These are phyloP conservation scores for Hemicrepidius hirtus DNA, from an alignment of 2,888 invertebrate genomes.

Conservation along the genomic window DNA sequence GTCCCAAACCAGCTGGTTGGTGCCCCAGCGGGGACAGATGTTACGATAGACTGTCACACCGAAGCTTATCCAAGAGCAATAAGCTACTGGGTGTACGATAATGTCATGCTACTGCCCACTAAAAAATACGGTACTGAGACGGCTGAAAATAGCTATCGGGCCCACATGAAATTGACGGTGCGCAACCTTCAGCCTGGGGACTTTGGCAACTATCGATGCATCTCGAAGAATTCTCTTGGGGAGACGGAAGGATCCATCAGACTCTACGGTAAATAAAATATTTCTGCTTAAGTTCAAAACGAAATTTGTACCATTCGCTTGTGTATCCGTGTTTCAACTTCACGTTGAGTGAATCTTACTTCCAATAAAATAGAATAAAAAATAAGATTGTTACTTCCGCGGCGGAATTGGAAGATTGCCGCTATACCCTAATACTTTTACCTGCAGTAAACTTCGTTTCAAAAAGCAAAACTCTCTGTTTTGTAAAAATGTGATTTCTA, in stretches of 20 bases:
- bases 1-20: constrained; percentile 95
- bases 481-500: constrained; percentile 3
- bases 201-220: constrained; percentile 94
- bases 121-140: constrained; percentile 91
- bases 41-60: constrained; percentile 93
- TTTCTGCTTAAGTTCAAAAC: constrained; percentile 53
- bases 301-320: constrained; percentile 54
- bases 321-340: constrained; percentile 50
- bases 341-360: constrained; percentile 48
- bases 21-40: constrained; percentile 92
- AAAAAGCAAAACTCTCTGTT: background rate
- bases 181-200: constrained; percentile 88
- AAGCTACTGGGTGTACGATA: constrained; percentile 94
- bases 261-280: constrained; percentile 84
- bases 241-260: constrained; percentile 95
- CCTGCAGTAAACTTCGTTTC: constrained; percentile 1
- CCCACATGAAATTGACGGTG: constrained; percentile 92
- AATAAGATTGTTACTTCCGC: constrained; percentile 44
- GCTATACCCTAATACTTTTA: constrained; percentile 23
- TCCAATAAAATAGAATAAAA: constrained; percentile 50
- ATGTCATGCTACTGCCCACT: constrained; percentile 91
- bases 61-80: constrained; percentile 94
- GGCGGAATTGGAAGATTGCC: constrained; percentile 38
- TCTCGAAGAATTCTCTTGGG: constrained; percentile 94
- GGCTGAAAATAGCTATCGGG: constrained; percentile 90